Percentiles rank a stretch among this genome's conserved stretches.
phyloP scores from a whole-genome alignment of 2,797 vertebrate species.

The Xenentodon cancila region DNA sequence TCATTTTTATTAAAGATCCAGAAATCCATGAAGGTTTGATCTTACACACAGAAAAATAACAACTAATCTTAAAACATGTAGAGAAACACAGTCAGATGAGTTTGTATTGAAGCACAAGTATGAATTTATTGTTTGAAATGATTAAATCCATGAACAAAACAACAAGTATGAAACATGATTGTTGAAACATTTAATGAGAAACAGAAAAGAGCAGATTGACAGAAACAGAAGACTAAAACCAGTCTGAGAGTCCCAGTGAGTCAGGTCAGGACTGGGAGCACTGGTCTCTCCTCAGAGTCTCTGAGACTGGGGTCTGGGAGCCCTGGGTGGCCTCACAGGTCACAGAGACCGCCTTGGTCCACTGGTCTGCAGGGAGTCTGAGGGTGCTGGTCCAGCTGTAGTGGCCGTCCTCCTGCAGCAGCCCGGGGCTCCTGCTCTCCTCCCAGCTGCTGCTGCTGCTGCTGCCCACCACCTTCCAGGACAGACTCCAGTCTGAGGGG shows the following conservation, averaged over 20 bases:
- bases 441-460: not conserved
- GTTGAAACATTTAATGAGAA: not conserved
- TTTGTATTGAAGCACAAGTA: too few species aligned
- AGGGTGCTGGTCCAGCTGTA: slow-evolving; percentile 37
- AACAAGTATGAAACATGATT: too few species aligned
- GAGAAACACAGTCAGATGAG: too few species aligned
- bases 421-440: slow-evolving; percentile 4
- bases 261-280: not conserved
- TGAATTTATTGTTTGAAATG: too few species aligned
- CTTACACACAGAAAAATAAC: too few species aligned
- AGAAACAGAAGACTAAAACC: not conserved
- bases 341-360: slow-evolving; percentile 7
- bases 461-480: slow-evolving; percentile 13
- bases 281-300: slow-evolving; percentile 10
- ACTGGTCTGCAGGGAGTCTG: slow-evolving; percentile 28
- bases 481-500: slow-evolving; percentile 18
- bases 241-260: not conserved
- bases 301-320: slow-evolving; percentile 5
- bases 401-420: slow-evolving; percentile 5
- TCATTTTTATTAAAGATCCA: too few species aligned
- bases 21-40: too few species aligned
- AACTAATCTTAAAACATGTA: too few species aligned
- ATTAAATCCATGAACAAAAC: too few species aligned
- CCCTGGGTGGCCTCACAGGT: slow-evolving; percentile 22
- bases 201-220: not conserved